Conservation (phyloP, 2,113 vertebrate species). For the Leptobrachium ailaonicum region DNA sequence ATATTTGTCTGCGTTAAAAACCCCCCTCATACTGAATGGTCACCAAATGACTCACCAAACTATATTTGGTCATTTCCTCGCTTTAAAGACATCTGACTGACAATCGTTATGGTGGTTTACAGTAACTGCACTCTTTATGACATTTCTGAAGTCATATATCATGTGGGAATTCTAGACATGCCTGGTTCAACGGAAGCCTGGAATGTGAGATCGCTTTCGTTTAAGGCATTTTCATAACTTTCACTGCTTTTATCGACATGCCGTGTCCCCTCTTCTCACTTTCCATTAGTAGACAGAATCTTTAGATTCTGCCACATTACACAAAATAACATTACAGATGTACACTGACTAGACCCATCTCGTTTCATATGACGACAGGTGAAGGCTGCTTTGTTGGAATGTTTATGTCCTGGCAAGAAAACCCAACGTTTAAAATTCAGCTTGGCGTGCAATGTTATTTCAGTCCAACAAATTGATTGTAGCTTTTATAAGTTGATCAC, state of each 20-base stretch:
- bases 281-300: not conserved
- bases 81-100: slow-evolving; percentile 9
- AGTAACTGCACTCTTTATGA: not conserved
- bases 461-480: no score
- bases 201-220: slow-evolving; percentile 11
- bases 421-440: no score
- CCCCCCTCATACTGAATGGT: not conserved
- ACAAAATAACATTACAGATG: no score
- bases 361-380: no score
- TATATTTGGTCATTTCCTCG: slow-evolving; percentile 26
- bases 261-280: not conserved
- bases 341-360: no score
- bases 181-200: not conserved
- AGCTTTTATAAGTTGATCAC: no score
- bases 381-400: no score
- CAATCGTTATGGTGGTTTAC: slow-evolving; percentile 7
- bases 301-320: no score
- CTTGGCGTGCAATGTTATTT: no score
- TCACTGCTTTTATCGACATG: not conserved
- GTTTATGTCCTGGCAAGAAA: no score
- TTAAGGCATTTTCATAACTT: not conserved
- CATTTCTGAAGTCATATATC: not conserved
- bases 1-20: not conserved
- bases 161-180: slow-evolving; percentile 18
- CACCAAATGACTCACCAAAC: slow-evolving; percentile 5